These are phyloP conservation scores for Acleris sparsana DNA, from an alignment of 2,888 invertebrate species.

Conservation along the genomic window DNA sequence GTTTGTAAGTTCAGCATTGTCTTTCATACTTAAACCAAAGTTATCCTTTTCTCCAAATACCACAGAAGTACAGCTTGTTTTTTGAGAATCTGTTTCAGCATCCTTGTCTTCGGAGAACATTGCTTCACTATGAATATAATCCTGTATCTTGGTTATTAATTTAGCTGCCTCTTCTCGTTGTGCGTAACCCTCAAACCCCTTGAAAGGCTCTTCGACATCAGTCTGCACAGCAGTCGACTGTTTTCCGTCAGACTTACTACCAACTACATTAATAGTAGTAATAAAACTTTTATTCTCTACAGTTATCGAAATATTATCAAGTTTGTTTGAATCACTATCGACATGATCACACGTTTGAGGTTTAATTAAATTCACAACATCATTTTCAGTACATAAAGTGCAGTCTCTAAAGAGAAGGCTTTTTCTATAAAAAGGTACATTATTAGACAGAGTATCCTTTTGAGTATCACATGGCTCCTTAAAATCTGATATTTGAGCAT, in stretches of 20 bases:
- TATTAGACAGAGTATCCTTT: conserved; percentile 33
- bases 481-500: conserved; percentile 25
- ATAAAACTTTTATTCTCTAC: conserved; percentile 55
- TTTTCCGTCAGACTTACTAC: conserved; percentile 41
- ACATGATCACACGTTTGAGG: conserved; percentile 27
- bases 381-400: conserved; percentile 44
- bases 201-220: conserved; percentile 42
- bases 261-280: conserved; percentile 55
- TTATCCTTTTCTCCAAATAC: not conserved
- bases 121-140: conserved; percentile 45
- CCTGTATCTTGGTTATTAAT: conserved; percentile 18
- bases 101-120: conserved; percentile 41
- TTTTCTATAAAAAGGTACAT: conserved; percentile 65
- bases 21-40: not conserved
- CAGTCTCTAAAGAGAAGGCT: conserved; percentile 55
- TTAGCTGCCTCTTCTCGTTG: not conserved
- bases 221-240: conserved; percentile 59
- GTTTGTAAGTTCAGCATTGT: not conserved
- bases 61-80: conserved; percentile 9
- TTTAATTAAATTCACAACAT: conserved; percentile 35
- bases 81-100: conserved; percentile 15
- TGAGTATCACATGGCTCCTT: conserved; percentile 2
- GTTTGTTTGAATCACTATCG: conserved; percentile 16
- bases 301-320: conserved; percentile 55
- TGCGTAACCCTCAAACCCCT: conserved; percentile 13